These are phyloP conservation scores for Galleria mellonella DNA, from an alignment of 1,140 invertebrate genomes.

Conservation along the genomic window DNA sequence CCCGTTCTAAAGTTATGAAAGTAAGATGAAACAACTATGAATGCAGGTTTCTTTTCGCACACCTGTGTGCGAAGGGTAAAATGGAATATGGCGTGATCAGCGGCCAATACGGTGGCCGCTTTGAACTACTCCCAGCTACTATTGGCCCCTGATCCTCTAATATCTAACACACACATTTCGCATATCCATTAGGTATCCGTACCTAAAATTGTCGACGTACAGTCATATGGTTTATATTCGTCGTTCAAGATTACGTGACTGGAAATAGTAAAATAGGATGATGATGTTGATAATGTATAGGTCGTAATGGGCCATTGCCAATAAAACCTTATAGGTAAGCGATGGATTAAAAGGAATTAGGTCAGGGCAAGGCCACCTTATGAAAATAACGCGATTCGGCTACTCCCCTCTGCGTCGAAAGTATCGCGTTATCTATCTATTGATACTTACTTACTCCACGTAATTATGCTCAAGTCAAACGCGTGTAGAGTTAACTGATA, in stretches of 20 bases:
- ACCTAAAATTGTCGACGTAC: slow-evolving; percentile 15
- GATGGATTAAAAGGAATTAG: slow-evolving; percentile 69
- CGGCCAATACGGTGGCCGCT: slow-evolving; percentile 1
- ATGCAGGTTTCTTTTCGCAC: background rate
- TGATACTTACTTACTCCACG: slow-evolving; percentile 6
- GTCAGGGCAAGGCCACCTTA: slow-evolving; percentile 61
- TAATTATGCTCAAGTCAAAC: background rate
- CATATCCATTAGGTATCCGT: slow-evolving; percentile 27
- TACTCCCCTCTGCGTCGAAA: slow-evolving; percentile 21
- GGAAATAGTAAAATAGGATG: slow-evolving; percentile 73
- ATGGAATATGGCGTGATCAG: slow-evolving; percentile 1
- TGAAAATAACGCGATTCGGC: slow-evolving; percentile 48
- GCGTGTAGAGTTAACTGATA: slow-evolving; percentile 1
- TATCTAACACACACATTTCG: slow-evolving; percentile 13
- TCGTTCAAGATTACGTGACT: slow-evolving; percentile 70
- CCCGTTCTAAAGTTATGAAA: slow-evolving; percentile 16
- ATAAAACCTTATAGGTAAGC: slow-evolving; percentile 74
- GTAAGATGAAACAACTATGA: slow-evolving; percentile 2
- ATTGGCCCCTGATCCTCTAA: slow-evolving; percentile 6
- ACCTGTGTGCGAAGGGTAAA: background rate
- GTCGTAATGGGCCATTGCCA: slow-evolving; percentile 68
- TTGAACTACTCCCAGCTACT: background rate
- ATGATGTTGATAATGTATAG: slow-evolving; percentile 71
- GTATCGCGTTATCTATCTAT: slow-evolving; percentile 23
- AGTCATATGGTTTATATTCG: slow-evolving; percentile 61